Base-by-base conservation (phyloP, 2,888 invertebrate genomes). In the Elmis aenea region DNA sequence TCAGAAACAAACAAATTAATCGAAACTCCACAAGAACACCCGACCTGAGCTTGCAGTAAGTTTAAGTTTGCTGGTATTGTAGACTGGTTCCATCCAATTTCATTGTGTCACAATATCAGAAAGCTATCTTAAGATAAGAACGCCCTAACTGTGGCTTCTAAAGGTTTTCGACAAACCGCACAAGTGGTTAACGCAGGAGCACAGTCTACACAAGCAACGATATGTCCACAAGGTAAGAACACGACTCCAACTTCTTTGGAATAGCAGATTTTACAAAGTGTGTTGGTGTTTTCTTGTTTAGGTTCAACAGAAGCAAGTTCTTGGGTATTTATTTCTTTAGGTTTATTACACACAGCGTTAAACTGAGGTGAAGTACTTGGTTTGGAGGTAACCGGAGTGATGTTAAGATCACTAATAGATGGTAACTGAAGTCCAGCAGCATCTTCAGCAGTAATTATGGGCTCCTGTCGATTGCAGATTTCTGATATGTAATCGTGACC, bases 161-260 rank as follows among this genome's bases (percentile, higher is more conserved):
- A 81, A 33, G 75, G 74, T 55, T 79, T 73, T 38, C 95, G 79
- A 71, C 95, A 95, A 56, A 94, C 79, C 22, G 92, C 90, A 68
- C 95, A 95, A 54, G 78, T 82, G 52, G 81, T 79, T 38, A 93
- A 78, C 33, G 88, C 83, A 13, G 89, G 80, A 23, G 93, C 90
- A 74, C 96, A 96, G 59, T 85, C 84, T 34, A 85, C 83, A 71
- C 96, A 96, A 30, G 92, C 85, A 35, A 92, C 85, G 57, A 94
- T 83, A 72, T 96, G 96, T 47, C 93, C 90, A 70, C 96, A 96
- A 29, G 96, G 95, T 57, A 95, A 75, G 71, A 96, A 94, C 54
- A 91, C 85, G 43, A 94, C 85, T 51, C 86, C 85, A 54, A 88
- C 79, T 69, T 93, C 91, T 58, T 83, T 83, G 40, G 80, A 83